phyloP scores from a whole-genome alignment of 2,797 vertebrate species.

The Myotis planiceps region DNA sequence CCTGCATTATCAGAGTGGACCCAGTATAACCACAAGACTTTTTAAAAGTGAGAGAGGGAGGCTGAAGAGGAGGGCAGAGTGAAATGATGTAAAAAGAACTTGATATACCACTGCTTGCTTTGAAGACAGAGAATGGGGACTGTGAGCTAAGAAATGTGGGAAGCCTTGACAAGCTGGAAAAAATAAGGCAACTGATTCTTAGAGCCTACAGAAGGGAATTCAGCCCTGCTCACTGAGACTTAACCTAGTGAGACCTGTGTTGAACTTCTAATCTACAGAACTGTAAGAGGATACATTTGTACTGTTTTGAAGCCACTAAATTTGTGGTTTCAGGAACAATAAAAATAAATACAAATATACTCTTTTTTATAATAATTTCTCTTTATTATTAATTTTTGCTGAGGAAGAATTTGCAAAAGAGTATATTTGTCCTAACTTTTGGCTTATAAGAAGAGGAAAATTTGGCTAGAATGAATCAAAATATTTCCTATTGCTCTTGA shows the following conservation, averaged over 20 bases:
- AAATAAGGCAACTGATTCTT: background rate
- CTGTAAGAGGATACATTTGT: background rate
- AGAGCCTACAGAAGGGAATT: background rate
- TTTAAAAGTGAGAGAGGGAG: conserved; percentile 19
- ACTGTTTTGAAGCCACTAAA: background rate
- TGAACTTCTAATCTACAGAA: background rate
- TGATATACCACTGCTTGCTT: background rate
- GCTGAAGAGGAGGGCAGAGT: background rate
- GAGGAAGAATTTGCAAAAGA: conserved; percentile 20
- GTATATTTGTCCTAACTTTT: background rate
- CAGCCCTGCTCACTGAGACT: background rate
- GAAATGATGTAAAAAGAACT: background rate
- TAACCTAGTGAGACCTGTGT: background rate
- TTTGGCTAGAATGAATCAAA: background rate
- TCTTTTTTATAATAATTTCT: background rate
- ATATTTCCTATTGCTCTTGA: background rate
- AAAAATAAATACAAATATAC: conserved; percentile 28
- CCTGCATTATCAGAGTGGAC: background rate
- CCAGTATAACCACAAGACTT: background rate
- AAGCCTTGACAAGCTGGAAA: background rate
- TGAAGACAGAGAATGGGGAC: background rate
- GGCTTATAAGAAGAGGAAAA: background rate
- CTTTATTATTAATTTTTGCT: background rate
- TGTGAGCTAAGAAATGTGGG: background rate
- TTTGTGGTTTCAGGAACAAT: background rate